Conservation (phyloP, 2,888 invertebrate species). For the Sarcophaga variegata region DNA sequence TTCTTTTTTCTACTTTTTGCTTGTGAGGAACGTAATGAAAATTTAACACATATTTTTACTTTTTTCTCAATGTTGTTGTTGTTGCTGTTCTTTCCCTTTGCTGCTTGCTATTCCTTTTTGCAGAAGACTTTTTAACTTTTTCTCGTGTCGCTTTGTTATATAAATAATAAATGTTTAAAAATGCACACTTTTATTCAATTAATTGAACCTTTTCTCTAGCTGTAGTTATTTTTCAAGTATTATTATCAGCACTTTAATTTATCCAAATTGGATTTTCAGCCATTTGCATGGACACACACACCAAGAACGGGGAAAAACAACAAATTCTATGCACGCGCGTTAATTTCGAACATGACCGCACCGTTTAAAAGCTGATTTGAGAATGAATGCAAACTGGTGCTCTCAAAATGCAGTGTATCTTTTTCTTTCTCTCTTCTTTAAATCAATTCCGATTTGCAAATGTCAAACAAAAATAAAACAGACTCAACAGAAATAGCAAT, state of each 20-base stretch:
- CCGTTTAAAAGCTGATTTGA: conserved; percentile 59
- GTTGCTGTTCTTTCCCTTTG: conserved; percentile 16
- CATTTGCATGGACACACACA: background rate
- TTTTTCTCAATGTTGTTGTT: conserved; percentile 61
- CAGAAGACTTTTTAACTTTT: conserved; percentile 19
- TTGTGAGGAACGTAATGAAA: conserved; percentile 45
- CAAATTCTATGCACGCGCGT: conserved; percentile 49
- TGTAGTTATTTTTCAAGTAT: conserved; percentile 36
- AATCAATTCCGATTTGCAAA: conserved; percentile 39
- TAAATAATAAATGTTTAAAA: conserved; percentile 12
- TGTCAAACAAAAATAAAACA: conserved; percentile 36
- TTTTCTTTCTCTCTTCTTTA: conserved; percentile 2
- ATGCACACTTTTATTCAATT: conserved; percentile 35
- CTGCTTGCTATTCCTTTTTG: background rate
- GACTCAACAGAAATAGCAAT: conserved; percentile 9
- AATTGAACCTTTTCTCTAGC: conserved; percentile 41
- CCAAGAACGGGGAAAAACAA: conserved; percentile 5
- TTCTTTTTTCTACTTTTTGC: background rate
- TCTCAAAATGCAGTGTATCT: conserved; percentile 56
- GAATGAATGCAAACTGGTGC: conserved; percentile 63
- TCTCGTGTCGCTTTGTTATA: conserved; percentile 32
- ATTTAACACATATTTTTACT: conserved; percentile 40
- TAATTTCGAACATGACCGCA: conserved; percentile 29
- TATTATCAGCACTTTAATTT: conserved; percentile 56
- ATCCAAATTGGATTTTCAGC: conserved; percentile 44